Evolutionary conservation across 35 echinoderm and acorn worm genomes (phyloP).

Genomic region (Ptychodera flava): DNA sequence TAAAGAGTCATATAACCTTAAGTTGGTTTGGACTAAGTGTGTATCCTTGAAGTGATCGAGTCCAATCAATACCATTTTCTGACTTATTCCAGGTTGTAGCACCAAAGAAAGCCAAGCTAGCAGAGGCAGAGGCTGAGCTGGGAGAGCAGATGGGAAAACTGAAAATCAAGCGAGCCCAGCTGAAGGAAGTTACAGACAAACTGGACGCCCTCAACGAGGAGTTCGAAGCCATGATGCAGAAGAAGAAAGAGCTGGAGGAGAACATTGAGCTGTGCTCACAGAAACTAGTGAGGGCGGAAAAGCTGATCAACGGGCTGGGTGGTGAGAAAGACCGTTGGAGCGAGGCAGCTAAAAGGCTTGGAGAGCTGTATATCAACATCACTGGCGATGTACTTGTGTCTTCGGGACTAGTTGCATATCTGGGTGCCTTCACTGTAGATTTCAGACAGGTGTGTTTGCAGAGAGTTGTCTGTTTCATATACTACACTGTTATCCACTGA

Average conservation of each 20-base stretch:
- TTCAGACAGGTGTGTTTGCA: slow-evolving; percentile 81
- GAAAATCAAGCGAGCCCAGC: slow-evolving; percentile 82
- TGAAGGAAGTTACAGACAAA: slow-evolving; percentile 91
- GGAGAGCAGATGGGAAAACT: slow-evolving; percentile 89
- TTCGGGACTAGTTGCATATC: slow-evolving; percentile 83
- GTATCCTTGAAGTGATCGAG: too few relatives aligned
- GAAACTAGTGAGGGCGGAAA: slow-evolving; percentile 89
- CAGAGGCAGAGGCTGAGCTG: slow-evolving; percentile 75
- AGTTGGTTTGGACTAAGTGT: too few relatives aligned
- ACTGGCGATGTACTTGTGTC: slow-evolving; percentile 95
- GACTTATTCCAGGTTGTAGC: slow-evolving; percentile 95
- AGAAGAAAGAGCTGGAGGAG: slow-evolving; percentile 94
- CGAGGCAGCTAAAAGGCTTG: slow-evolving; percentile 51
- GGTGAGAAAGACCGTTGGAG: slow-evolving; percentile 96
- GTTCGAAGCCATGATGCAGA: slow-evolving; percentile 79
- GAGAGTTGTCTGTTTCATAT: too few relatives aligned
- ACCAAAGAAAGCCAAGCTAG: slow-evolving; percentile 88
- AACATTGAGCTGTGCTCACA: slow-evolving; percentile 97
- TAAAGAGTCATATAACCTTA: too few relatives aligned
- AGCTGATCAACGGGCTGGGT: slow-evolving; percentile 88
- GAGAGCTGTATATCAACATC: slow-evolving; percentile 79
- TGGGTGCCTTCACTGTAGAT: slow-evolving; percentile 89
- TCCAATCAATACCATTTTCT: too few relatives aligned
- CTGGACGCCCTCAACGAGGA: slow-evolving; percentile 82
- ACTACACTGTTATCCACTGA: too few relatives aligned